Evolutionary conservation across 2,797 vertebrate species (phyloP).

Genomic region (Argya squamiceps): DNA sequence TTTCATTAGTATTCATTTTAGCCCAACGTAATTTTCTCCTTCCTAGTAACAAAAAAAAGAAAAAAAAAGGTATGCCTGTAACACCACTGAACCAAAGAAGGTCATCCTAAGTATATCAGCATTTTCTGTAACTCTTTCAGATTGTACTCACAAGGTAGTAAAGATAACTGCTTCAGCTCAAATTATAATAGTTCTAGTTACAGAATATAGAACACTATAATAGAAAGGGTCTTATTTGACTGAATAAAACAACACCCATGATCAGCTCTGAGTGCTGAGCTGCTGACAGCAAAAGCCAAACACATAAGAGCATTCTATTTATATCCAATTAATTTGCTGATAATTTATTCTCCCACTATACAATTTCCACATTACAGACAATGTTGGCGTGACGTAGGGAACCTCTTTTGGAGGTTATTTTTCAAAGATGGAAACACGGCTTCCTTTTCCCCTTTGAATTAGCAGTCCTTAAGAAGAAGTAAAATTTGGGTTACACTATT

Average conservation of each 20-base stretch:
- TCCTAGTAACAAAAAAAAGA: conserved; percentile 73
- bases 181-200: conserved; percentile 44
- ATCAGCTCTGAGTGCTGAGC: conserved; percentile 42
- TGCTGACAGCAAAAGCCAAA: conserved; percentile 55
- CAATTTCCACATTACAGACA: not conserved
- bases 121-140: conserved; percentile 63
- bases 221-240: conserved; percentile 18
- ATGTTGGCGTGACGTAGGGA: not conserved
- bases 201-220: conserved; percentile 19
- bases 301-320: conserved; percentile 47
- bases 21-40: conserved; percentile 75
- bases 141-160: conserved; percentile 60
- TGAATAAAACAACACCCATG: conserved; percentile 40
- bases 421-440: not conserved
- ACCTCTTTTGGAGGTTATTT: not conserved
- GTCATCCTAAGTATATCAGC: conserved; percentile 71
- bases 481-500: not conserved
- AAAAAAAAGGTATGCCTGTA: conserved; percentile 48
- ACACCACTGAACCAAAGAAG: conserved; percentile 65
- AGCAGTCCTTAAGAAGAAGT: not conserved
- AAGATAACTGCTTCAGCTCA: conserved; percentile 69
- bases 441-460: not conserved
- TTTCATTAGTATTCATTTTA: conserved; percentile 82
- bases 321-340: conserved; percentile 63
- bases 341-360: conserved; percentile 58